Conservation (phyloP, 2,888 invertebrate species). For the Lordiphosa fenestrarum region DNA sequence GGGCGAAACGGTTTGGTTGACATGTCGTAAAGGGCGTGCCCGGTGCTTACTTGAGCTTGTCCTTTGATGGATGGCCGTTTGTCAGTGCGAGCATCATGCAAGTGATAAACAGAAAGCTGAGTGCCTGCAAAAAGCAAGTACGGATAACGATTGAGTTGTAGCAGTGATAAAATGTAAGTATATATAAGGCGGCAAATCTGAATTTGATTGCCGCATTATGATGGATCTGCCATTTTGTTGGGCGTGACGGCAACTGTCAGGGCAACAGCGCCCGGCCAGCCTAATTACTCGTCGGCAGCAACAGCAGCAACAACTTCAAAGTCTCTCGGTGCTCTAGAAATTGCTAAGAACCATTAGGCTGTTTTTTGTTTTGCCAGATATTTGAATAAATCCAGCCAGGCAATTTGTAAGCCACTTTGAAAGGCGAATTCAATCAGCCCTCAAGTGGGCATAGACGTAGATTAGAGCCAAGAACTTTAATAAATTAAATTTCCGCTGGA, state of each 20-base stretch:
- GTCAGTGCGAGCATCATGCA: conserved; percentile 71
- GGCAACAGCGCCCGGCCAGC: conserved; percentile 13
- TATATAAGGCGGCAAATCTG: conserved; percentile 38
- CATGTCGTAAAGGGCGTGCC: conserved; percentile 46
- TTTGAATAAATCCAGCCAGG: background rate
- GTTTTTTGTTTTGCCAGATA: conserved; percentile 1
- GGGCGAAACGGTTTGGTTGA: background rate
- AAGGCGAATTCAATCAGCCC: conserved; percentile 7
- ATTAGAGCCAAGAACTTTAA: too few relatives aligned
- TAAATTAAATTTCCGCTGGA: too few relatives aligned
- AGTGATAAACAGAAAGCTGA: conserved; percentile 69
- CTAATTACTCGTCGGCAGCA: background rate
- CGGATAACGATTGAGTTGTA: conserved; percentile 17
- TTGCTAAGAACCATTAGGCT: too few relatives aligned
- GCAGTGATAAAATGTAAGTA: conserved; percentile 35
- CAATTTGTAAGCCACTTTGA: background rate
- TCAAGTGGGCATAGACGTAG: conserved; percentile 1
- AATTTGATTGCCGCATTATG: conserved; percentile 39
- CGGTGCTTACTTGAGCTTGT: conserved; percentile 76
- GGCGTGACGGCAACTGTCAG: conserved; percentile 28
- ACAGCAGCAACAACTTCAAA: background rate
- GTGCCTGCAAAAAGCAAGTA: conserved; percentile 49
- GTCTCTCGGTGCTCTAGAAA: background rate
- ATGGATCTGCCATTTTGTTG: conserved; percentile 14
- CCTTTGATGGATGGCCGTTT: conserved; percentile 75